Evolutionary conservation across 2,113 vertebrate species (phyloP), one percentile per base, ranked within the genome.

Genomic region (Macquaria australasica): DNA sequence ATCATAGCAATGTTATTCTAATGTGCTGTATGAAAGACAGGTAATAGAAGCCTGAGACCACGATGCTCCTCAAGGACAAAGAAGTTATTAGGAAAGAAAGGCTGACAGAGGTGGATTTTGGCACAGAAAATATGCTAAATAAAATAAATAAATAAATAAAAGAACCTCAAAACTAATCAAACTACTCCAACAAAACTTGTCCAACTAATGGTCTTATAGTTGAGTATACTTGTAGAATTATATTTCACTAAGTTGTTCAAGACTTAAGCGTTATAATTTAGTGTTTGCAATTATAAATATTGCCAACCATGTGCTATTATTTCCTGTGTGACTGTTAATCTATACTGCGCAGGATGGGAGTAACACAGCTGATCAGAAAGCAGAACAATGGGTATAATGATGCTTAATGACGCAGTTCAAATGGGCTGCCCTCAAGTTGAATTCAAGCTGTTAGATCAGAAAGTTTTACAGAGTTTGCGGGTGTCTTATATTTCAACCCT

Each of bases 401-500:
- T 73, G 84, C 82, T 48, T 91, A 90, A 88, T 92, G 83, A 88
- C 59, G 66, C 53, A 64, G 87, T 92, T 92, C 77, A 90, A 86
- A 88, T 82, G 88, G 80, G 72, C 73, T 86, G 93, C 91, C 89
- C 86, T 89, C 82, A 18, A 91, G 85, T 89, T 87, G 59, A 93
- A 92, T 81, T 82, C 80, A 62, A 79, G 85, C 89, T 79, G 87
- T 74, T 90, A 82, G 76, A 92, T 90, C 84, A 87, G 80, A 94
- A 94, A 93, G 86, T 94, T 93, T 88, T 77, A 79, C 71, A 70
- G 91, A 94, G 91, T 95, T 94, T 92, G 86, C 64, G 72, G 87
- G 85, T 87, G 92, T 92, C 89, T 92, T 88, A 88, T 89, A 93
- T 92, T 93, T 95, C 93, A 93, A 79, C 86, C 85, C 86, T 91